A percentile compares a stretch with the other conserved stretches of the same genome.
phyloP scores from a whole-genome alignment of 92 coral and sea anemone genomes.

The Palythoa heliodiscus region DNA sequence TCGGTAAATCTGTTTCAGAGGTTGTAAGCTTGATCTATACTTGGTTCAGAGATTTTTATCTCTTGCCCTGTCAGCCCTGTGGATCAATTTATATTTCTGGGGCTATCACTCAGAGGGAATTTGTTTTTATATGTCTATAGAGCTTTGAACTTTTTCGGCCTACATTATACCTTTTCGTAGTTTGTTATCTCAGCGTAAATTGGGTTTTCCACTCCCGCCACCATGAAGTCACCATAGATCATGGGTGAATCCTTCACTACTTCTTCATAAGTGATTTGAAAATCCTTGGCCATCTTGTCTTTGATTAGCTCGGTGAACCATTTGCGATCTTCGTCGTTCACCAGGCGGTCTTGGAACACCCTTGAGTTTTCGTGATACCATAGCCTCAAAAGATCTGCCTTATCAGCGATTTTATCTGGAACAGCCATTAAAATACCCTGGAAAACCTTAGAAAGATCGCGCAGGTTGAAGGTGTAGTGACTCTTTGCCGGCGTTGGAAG shows the following conservation, averaged over 20 bases:
- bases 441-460: conserved; percentile 97
- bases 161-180: conserved; percentile 73
- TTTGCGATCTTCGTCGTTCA: conserved; percentile 89
- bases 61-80: no score
- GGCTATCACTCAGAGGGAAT: no score
- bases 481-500: conserved; percentile 99
- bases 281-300: conserved; percentile 86
- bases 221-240: conserved; percentile 98
- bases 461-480: conserved; percentile 98
- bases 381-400: conserved; percentile 79
- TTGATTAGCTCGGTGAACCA: conserved; percentile 90
- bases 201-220: conserved; percentile 86
- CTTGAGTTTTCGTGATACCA: conserved; percentile 99
- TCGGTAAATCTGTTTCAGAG: no score
- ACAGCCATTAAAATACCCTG: conserved; percentile 97
- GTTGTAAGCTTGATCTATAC: no score
- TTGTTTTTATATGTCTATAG: no score
- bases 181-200: conserved; percentile 84
- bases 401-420: conserved; percentile 77
- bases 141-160: no score
- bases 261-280: conserved; percentile 75
- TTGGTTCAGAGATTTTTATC: no score
- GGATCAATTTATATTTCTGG: no score
- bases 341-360: conserved; percentile 97
- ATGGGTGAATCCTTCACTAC: conserved; percentile 89